Evolutionary conservation across 2,113 vertebrate species (phyloP), one percentile per base, ranked within the genome.

Genomic region (Naja naja): DNA sequence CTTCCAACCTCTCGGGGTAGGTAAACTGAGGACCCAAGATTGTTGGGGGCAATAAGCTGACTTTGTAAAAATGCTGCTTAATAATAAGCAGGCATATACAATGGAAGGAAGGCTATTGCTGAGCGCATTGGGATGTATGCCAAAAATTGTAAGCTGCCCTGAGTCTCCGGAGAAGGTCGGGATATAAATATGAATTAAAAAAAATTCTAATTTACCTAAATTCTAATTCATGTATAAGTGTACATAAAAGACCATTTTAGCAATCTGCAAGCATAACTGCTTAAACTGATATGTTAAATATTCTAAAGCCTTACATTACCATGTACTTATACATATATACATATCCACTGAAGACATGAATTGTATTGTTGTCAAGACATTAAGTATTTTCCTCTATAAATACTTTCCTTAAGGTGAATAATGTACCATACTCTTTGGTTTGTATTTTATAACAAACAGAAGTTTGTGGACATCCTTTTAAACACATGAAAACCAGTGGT

Each of bases 121-220:
- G n/a, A n/a, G n/a, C n/a, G n/a, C n/a, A n/a, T n/a, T n/a, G n/a
- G n/a, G n/a, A n/a, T n/a, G n/a, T n/a, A n/a, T n/a, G n/a, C n/a
- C n/a, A n/a, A n/a, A n/a, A n/a, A n/a, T n/a, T n/a, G n/a, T n/a
- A n/a, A n/a, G n/a, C n/a, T n/a, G n/a, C n/a, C n/a, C n/a, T n/a
- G n/a, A n/a, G n/a, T n/a, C n/a, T n/a, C n/a, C n/a, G n/a, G n/a
- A n/a, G n/a, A n/a, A n/a, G n/a, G n/a, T n/a, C n/a, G n/a, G n/a
- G n/a, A n/a, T n/a, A n/a, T n/a, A n/a, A n/a, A n/a, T n/a, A n/a
- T n/a, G n/a, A n/a, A n/a, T n/a, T n/a, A n/a, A n/a, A n/a, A n/a
- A n/a, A n/a, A n/a, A n/a, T 93, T 95, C 60, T 93, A 85, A 85
- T 4, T 58, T n/a, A 93, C 3, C 47, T 49, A 9, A 49, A 49